These are phyloP conservation scores for Apus apus DNA, from an alignment of 2,113 vertebrate species.

Conservation along the genomic window DNA sequence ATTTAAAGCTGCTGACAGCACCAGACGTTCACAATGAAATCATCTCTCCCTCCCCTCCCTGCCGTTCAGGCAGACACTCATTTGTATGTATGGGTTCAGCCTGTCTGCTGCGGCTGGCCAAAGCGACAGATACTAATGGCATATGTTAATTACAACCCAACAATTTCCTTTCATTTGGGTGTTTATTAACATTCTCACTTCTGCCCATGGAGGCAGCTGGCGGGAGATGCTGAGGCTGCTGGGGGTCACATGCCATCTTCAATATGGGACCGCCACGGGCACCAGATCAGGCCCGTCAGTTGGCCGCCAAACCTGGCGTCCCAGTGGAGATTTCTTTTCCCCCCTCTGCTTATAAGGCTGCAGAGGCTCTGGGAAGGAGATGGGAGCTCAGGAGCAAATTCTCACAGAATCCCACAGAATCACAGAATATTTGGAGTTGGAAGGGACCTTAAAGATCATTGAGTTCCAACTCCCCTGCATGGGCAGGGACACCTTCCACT, in stretches of 20 bases:
- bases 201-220: constrained; percentile 66
- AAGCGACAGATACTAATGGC: constrained; percentile 78
- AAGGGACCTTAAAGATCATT: too few relatives aligned
- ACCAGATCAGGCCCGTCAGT: background rate
- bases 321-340: fast-evolving
- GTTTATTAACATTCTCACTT: constrained; percentile 76
- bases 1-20: constrained; percentile 92
- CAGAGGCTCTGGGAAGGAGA: background rate
- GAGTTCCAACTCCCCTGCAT: too few relatives aligned
- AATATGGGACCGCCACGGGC: background rate
- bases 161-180: constrained; percentile 74
- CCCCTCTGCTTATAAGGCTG: background rate
- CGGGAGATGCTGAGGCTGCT: background rate
- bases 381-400: background rate
- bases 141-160: constrained; percentile 78
- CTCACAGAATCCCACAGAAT: background rate
- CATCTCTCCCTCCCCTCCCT: constrained; percentile 74
- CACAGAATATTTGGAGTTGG: too few relatives aligned
- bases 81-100: constrained; percentile 84
- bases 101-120: constrained; percentile 78
- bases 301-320: background rate
- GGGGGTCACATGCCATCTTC: background rate
- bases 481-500: too few relatives aligned
- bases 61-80: constrained; percentile 80
- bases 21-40: constrained; percentile 85